Evolutionary conservation across 2,797 vertebrate species (phyloP), one percentile per base, ranked within the genome.

Genomic region (Eremophila alpestris): DNA sequence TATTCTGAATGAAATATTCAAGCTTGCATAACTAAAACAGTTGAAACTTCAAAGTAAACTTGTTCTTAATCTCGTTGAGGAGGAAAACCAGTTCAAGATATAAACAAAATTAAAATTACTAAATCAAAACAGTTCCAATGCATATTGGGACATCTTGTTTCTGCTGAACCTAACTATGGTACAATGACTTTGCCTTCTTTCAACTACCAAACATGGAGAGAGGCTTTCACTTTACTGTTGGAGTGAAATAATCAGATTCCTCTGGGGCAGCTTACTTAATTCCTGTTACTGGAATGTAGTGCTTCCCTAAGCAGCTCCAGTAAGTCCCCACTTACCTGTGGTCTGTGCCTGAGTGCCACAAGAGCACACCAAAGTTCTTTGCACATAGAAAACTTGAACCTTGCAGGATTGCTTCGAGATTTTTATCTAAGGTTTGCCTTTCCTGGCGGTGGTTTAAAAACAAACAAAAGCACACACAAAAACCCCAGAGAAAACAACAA

Each of bases 21-120:
- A 32, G 58, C 41, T 91, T 88, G 80, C 85, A 24, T 97, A 86
- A 88, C 87, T 92, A 32, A 78, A 94, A 59, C 38, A 75, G 69
- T 80, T 92, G 62, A 78, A 92, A 83, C 84, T 93, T 97, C 91
- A 96, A 92, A 95, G 94, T 88, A 83, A 86, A 75, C 76, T 87
- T 88, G 60, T 77, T 92, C 60, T 89, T 94, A 89, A 80, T 82
- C 75, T 93, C 3, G 4, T 17, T 79, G 69, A 87, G 65, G 55
- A 93, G 43, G 65, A 83, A 92, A 92, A 92, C 69, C 63, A 69
- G 84, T 88, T 92, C 55, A 55, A 73, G 76, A 82, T 82, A 69
- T 30, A 95, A 95, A 93, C 65, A 93, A 73, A 87, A 94, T 80
- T 34, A 48, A 90, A 90, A 92, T 73, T 5, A 74, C 67, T 91